These are phyloP conservation scores for Stenchaetothrips biformis DNA, from an alignment of 2,888 invertebrate genomes.

Conservation along the genomic window DNA sequence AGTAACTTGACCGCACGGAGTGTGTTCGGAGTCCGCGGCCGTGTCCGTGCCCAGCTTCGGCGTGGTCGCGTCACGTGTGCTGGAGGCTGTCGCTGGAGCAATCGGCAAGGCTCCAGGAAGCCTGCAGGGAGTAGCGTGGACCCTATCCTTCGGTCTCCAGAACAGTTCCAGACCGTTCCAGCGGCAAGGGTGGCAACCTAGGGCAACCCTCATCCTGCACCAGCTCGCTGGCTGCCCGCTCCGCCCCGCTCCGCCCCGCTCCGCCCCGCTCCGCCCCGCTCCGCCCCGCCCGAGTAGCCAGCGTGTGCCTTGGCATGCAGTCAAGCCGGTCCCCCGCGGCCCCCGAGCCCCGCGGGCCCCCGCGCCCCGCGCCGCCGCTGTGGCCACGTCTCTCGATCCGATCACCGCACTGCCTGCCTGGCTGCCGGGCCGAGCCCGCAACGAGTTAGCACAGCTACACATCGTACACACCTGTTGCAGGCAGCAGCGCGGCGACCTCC, in stretches of 20 bases:
- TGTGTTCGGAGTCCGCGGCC: no score
- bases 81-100: no score
- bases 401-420: background rate
- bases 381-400: background rate
- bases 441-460: conserved; percentile 24
- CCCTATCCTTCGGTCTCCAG: no score
- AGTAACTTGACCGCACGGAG: no score
- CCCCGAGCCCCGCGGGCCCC: background rate
- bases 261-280: background rate
- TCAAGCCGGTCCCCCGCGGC: conserved; percentile 16
- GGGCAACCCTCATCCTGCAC: background rate
- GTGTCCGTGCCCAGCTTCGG: no score
- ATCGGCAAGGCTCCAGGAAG: no score
- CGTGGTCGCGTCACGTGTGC: no score
- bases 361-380: background rate
- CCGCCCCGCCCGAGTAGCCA: background rate
- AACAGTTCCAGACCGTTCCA: no score
- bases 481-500: background rate
- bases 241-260: background rate
- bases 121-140: no score
- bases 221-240: background rate
- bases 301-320: conserved; percentile 24
- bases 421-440: background rate
- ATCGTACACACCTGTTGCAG: conserved; percentile 24
- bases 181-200: background rate